A percentile compares a stretch with the other conserved stretches of the same genome.
Conservation (phyloP, 1,140 invertebrate species). For the Diachasma alloeum region DNA sequence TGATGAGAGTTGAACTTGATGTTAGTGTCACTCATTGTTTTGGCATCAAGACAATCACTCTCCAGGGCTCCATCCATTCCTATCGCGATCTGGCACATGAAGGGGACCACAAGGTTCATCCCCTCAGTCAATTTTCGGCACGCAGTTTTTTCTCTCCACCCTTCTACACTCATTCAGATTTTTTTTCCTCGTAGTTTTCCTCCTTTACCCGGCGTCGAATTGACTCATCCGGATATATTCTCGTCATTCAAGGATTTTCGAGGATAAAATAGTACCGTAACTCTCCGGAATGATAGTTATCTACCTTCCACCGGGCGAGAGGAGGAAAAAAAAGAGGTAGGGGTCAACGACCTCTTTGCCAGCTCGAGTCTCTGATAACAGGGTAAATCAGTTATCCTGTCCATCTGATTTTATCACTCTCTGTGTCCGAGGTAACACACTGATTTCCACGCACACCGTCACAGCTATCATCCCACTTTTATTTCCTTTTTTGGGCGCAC, state of each 20-base stretch:
- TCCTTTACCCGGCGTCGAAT: not conserved
- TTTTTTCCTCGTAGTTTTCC: not conserved
- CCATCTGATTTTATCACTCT: not conserved
- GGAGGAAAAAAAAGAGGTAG: not conserved
- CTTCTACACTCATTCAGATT: not conserved
- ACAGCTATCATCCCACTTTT: not conserved
- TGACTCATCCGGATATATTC: not conserved
- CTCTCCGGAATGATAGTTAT: not conserved
- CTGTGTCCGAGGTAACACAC: not conserved
- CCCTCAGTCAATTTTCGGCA: not conserved
- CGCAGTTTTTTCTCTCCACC: not conserved
- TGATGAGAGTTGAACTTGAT: not conserved
- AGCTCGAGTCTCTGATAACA: not conserved
- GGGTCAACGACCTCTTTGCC: not conserved
- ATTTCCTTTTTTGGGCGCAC: too few species aligned
- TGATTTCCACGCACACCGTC: not conserved
- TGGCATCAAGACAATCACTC: too few species aligned
- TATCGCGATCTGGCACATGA: too few species aligned
- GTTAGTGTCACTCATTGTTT: too few species aligned
- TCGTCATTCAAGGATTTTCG: not conserved
- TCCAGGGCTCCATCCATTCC: too few species aligned
- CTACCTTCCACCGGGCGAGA: not conserved
- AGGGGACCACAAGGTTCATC: too few species aligned
- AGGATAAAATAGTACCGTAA: not conserved
- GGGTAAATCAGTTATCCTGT: not conserved